Evolutionary conservation across 2,888 invertebrate genomes (phyloP).

Genomic region (Subacronicta megacephala): DNA sequence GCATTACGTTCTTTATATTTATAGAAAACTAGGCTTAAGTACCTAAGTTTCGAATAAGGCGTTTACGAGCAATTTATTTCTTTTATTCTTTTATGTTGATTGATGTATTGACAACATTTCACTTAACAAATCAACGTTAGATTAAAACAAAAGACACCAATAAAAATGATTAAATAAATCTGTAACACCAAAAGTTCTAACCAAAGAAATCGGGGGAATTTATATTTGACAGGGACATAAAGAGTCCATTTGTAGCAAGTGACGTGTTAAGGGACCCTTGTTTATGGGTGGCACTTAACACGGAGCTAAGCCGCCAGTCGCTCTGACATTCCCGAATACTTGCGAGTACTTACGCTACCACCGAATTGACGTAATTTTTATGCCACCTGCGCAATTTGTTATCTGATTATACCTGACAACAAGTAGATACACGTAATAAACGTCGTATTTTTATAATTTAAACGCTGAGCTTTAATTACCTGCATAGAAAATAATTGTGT

Average conservation of each 20-base stretch:
- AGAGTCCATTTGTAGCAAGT: slow-evolving; percentile 79
- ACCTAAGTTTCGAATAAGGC: too few species aligned
- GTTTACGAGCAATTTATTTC: too few species aligned
- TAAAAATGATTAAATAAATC: slow-evolving; percentile 44
- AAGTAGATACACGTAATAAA: slow-evolving; percentile 66
- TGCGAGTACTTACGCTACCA: slow-evolving; percentile 36
- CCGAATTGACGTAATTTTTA: slow-evolving; percentile 65
- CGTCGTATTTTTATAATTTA: slow-evolving; percentile 48
- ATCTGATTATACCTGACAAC: slow-evolving; percentile 69
- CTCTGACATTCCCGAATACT: slow-evolving; percentile 45
- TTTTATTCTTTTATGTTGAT: too few species aligned
- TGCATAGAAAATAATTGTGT: slow-evolving; percentile 9
- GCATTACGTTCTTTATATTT: too few species aligned
- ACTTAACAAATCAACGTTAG: neutral
- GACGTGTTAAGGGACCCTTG: slow-evolving; percentile 75
- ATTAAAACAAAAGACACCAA: slow-evolving; percentile 1
- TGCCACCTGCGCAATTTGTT: slow-evolving; percentile 72
- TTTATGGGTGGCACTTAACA: slow-evolving; percentile 80
- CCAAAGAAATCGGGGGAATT: slow-evolving; percentile 63
- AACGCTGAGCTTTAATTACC: slow-evolving; percentile 14
- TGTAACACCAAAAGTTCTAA: slow-evolving; percentile 16
- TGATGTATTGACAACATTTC: too few species aligned
- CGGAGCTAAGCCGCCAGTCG: slow-evolving; percentile 67
- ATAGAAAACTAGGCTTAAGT: too few species aligned
- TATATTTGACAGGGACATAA: slow-evolving; percentile 75